These are phyloP conservation scores for Halcyon badia DNA, from an alignment of 2,797 vertebrate genomes.

Conservation along the genomic window DNA sequence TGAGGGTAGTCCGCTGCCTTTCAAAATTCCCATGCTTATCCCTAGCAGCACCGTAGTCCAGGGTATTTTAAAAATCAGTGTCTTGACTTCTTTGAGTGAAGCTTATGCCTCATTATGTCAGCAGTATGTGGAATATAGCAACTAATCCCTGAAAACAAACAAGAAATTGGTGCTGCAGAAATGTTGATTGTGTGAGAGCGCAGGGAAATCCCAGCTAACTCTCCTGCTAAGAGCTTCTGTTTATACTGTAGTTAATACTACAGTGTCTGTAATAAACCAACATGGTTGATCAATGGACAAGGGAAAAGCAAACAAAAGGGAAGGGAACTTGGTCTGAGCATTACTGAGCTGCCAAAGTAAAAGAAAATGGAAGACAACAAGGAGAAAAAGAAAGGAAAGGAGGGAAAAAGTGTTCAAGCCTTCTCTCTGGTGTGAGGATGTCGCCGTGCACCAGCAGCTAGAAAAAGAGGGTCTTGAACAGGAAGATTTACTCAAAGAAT, in stretches of 20 bases:
- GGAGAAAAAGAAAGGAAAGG: not conserved
- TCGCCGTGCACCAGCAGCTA: not conserved
- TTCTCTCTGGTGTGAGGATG: not conserved
- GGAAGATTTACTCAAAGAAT: not conserved
- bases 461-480: not conserved
- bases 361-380: not conserved
- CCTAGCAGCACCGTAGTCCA: not conserved
- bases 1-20: not conserved
- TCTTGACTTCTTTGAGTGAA: not conserved
- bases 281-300: slow-evolving; percentile 26
- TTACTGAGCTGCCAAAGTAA: slow-evolving; percentile 4
- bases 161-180: slow-evolving; percentile 31
- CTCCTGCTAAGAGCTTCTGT: slow-evolving; percentile 49
- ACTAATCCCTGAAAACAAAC: slow-evolving; percentile 64
- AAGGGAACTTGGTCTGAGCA: slow-evolving; percentile 21
- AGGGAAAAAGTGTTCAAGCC: not conserved
- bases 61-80: not conserved
- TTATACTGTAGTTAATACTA: slow-evolving; percentile 48
- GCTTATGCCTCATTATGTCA: slow-evolving; percentile 37
- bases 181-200: not conserved
- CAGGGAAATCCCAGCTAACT: slow-evolving; percentile 33
- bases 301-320: slow-evolving; percentile 51
- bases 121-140: slow-evolving; percentile 50
- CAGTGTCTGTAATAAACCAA: slow-evolving; percentile 39
- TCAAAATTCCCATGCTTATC: not conserved